Percentiles rank a stretch among this genome's conserved stretches.
phyloP scores from a whole-genome alignment of 2,797 vertebrate genomes.

The Gephyroberyx darwinii region DNA sequence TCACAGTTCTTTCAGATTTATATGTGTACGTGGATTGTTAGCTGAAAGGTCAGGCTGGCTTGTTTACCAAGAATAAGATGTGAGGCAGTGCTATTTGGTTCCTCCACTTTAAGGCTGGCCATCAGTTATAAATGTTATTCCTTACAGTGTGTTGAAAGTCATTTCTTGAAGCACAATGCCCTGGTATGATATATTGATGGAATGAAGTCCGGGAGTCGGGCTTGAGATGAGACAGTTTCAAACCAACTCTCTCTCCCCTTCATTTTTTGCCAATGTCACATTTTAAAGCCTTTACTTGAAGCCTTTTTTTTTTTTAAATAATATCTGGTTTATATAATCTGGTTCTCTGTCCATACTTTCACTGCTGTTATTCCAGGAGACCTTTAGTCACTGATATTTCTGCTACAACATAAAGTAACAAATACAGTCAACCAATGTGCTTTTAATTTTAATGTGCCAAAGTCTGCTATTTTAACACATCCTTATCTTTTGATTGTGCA shows the following conservation, averaged over 20 bases:
- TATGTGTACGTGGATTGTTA: slow-evolving; percentile 15
- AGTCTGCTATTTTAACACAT: neutral
- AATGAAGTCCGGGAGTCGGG: slow-evolving; percentile 29
- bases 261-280: slow-evolving; percentile 8
- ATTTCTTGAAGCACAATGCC: slow-evolving; percentile 37
- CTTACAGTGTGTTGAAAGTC: slow-evolving; percentile 35
- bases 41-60: slow-evolving; percentile 43
- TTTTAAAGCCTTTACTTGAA: slow-evolving; percentile 20
- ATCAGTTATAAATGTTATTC: slow-evolving; percentile 53
- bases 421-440: neutral
- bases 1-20: neutral
- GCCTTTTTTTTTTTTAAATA: neutral
- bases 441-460: slow-evolving; percentile 8
- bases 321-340: neutral
- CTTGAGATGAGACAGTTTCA: slow-evolving; percentile 35
- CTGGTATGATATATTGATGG: slow-evolving; percentile 35
- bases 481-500: slow-evolving; percentile 33
- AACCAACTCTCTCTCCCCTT: slow-evolving; percentile 18
- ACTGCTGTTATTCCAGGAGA: slow-evolving; percentile 13
- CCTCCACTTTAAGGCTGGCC: slow-evolving; percentile 27
- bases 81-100: slow-evolving; percentile 24
- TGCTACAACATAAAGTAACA: slow-evolving; percentile 4
- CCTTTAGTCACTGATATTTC: neutral
- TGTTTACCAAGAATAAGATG: slow-evolving; percentile 30
- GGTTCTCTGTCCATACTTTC: neutral